Evolutionary conservation across 1,140 invertebrate species (phyloP).

Genomic region (Conus betulinus): DNA sequence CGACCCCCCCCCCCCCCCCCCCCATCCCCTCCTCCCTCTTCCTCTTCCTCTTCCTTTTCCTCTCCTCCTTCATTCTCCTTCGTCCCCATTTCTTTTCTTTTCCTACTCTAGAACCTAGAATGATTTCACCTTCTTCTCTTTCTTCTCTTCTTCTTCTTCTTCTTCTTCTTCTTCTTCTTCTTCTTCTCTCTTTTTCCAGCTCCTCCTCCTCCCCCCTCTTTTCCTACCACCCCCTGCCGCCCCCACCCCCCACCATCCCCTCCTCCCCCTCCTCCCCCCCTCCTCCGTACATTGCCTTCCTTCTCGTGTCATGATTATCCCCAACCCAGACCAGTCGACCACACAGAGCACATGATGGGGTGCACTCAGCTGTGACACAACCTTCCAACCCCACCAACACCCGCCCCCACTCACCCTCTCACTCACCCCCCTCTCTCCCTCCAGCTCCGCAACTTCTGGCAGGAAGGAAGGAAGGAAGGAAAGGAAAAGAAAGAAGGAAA

Average conservation of each 20-base stretch:
- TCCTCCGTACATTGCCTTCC: too few relatives aligned
- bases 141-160: neutral
- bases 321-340: neutral
- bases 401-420: neutral
- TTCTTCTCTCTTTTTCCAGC: neutral
- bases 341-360: too few relatives aligned
- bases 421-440: neutral
- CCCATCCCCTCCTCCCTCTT: neutral
- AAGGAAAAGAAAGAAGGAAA: too few relatives aligned
- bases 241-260: neutral
- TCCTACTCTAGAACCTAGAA: neutral
- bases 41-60: neutral
- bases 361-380: too few relatives aligned
- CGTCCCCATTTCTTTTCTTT: neutral
- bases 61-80: neutral
- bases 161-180: neutral
- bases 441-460: too few relatives aligned
- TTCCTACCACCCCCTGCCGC: neutral
- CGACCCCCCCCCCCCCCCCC: too few relatives aligned
- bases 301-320: neutral
- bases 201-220: neutral
- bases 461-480: too few relatives aligned
- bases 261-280: neutral
- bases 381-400: neutral
- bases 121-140: neutral